phyloP scores from a whole-genome alignment of 2,113 vertebrate genomes.

The Callithrix jacchus region DNA sequence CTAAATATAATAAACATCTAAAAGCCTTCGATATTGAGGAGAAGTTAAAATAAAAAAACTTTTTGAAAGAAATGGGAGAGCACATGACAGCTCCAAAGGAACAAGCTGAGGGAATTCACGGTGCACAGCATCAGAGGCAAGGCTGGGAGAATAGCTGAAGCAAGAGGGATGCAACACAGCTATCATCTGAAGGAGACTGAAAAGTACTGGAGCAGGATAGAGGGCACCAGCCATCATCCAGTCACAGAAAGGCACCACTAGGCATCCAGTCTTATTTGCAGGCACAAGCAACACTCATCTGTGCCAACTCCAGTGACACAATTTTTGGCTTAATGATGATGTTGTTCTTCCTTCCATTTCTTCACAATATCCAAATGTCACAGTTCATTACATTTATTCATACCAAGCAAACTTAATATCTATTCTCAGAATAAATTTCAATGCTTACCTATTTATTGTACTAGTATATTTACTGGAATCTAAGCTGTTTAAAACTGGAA shows the following conservation, averaged over 20 bases:
- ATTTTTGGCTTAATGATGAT: background rate
- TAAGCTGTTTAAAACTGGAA: background rate
- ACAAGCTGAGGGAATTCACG: background rate
- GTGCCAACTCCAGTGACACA: background rate
- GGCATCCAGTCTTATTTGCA: background rate
- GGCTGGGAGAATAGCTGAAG: background rate
- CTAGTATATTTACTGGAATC: conserved; percentile 16
- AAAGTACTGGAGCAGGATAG: accelerated
- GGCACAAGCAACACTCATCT: background rate
- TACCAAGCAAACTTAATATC: background rate
- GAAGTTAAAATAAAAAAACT: background rate
- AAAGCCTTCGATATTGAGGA: background rate
- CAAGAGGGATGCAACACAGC: background rate
- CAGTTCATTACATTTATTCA: background rate
- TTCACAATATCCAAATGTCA: background rate
- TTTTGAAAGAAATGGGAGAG: background rate
- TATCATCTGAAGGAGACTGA: no score
- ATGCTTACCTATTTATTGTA: background rate
- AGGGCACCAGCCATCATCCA: background rate
- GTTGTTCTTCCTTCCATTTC: background rate
- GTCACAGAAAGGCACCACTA: background rate
- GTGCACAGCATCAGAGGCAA: background rate
- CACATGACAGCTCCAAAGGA: background rate
- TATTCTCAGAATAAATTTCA: background rate
- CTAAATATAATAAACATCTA: background rate